Conservation (phyloP, 2,113 vertebrate species). For the Orientallactaga bullata region DNA sequence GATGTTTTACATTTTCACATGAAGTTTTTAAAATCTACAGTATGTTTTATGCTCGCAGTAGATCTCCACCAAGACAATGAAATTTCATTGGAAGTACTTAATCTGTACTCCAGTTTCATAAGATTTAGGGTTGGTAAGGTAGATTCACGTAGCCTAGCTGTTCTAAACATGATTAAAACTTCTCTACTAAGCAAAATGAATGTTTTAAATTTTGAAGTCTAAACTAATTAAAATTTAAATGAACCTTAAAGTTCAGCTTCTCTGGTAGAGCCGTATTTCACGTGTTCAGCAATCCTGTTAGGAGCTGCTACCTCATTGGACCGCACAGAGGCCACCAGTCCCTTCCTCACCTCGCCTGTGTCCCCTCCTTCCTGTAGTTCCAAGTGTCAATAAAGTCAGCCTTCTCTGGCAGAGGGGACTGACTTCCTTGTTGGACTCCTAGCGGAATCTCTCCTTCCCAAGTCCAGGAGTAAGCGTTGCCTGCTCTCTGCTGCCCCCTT, state of each 20-base stretch:
- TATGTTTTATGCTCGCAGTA: not conserved
- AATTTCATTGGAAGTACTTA: not conserved
- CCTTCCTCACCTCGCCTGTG: not conserved
- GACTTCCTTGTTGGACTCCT: not conserved
- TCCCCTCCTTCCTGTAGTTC: not conserved
- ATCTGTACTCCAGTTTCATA: not conserved
- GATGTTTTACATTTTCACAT: not conserved
- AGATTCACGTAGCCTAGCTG: not conserved
- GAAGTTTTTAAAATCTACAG: not conserved
- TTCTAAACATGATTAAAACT: not conserved
- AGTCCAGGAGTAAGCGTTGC: fast-evolving
- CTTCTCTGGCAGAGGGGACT: too few relatives aligned
- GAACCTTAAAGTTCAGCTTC: not conserved
- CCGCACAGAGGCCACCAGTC: not conserved
- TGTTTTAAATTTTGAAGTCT: not conserved
- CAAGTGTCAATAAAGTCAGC: not conserved
- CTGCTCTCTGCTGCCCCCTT: slow-evolving; percentile 32
- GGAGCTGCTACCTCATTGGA: not conserved
- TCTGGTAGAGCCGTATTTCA: not conserved
- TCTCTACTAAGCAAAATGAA: not conserved
- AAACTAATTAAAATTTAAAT: slow-evolving; percentile 22
- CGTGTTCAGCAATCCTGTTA: not conserved
- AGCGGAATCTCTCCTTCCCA: too few relatives aligned
- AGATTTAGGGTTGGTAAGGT: not conserved
- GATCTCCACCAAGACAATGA: not conserved